Percentiles rank a stretch among this genome's conserved stretches.
Conservation (phyloP, 1,140 invertebrate genomes). For the Drosophila equinoxialis region DNA sequence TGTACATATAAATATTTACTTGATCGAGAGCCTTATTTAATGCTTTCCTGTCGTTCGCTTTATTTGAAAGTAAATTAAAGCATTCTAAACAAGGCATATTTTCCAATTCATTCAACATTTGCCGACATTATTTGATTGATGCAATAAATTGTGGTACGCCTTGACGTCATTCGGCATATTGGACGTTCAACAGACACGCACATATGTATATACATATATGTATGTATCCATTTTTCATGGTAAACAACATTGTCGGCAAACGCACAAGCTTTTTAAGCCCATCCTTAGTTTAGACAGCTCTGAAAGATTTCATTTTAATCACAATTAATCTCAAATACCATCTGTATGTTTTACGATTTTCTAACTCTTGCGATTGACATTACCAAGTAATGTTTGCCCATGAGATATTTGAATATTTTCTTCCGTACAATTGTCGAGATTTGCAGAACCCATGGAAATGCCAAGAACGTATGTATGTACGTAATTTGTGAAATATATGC, state of each 20-base stretch:
- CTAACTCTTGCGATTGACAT: neutral
- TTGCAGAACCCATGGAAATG: conserved; percentile 3
- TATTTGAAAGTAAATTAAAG: conserved; percentile 11
- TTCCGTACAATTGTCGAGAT: conserved; percentile 33
- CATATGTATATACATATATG: neutral
- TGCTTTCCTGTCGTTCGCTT: conserved; percentile 8
- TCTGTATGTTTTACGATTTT: too few species aligned
- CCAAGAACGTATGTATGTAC: neutral
- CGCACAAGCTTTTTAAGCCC: conserved; percentile 1
- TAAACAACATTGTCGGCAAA: conserved; percentile 23
- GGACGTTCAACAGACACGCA: conserved; percentile 10
- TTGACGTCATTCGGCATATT: conserved; percentile 45
- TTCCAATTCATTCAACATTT: conserved; percentile 25
- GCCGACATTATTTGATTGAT: conserved; percentile 26
- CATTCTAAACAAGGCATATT: conserved; percentile 18
- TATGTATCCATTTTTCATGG: conserved; percentile 33
- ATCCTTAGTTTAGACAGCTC: neutral
- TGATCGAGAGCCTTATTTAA: neutral
- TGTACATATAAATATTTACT: neutral
- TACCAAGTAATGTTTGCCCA: neutral
- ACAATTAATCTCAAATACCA: neutral
- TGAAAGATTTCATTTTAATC: neutral
- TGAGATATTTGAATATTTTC: conserved; percentile 36
- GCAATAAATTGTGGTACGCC: conserved; percentile 38
- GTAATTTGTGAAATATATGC: conserved; percentile 13